Base-by-base conservation (phyloP, 64 coral and sea anemone genomes). In the Catalaphyllia jardinei region DNA sequence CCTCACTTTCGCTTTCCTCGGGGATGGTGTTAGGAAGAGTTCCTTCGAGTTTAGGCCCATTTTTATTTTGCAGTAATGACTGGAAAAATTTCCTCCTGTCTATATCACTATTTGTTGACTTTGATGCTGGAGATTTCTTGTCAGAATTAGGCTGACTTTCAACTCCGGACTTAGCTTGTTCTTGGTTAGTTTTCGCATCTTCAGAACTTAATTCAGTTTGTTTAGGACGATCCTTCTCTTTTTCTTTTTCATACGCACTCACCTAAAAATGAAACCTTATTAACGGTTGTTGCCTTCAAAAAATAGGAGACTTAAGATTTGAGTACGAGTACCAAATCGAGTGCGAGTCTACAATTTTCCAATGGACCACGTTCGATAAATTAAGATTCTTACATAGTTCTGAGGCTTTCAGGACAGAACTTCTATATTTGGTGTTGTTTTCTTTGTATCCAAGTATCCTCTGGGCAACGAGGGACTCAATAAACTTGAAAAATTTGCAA, bases 81-180 rank as follows among this genome's bases (percentile, higher is more conserved):
- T 93, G 91, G 49, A 96, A 96, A 79, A 96, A 96, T 65, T 96
- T 96, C 35, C 86, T 96, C 30, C 88, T 87, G 20, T 96, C 94
- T 15, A 69, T 72, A 13, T 96, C 94, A 82, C 67, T 87, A 16
- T 87, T 89, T 11, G 94, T 74, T 6, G 91, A 83, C 17, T 90
- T 90, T 14, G 91, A 29, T 73, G 22, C 62, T 0, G 63, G 62
- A 71, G 81, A 71, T 38, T 67, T 50, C 35, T 71, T 46, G 0
- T 71, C 81, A 15, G 63, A 49, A 85, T 30, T 28, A 67, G 80
- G 24, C 20, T 51, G 38, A 25, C 13, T 18, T 50, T 85, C 38
- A 46, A 15, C 33, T 22, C 8, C 62, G 11, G 33, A 11, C 16
- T 71, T 85, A 16, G 11, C 11, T 62, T 65, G 54, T 62, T 83